These are phyloP conservation scores for Halcyon badia DNA, from an alignment of 2,797 vertebrate species.

Conservation along the genomic window DNA sequence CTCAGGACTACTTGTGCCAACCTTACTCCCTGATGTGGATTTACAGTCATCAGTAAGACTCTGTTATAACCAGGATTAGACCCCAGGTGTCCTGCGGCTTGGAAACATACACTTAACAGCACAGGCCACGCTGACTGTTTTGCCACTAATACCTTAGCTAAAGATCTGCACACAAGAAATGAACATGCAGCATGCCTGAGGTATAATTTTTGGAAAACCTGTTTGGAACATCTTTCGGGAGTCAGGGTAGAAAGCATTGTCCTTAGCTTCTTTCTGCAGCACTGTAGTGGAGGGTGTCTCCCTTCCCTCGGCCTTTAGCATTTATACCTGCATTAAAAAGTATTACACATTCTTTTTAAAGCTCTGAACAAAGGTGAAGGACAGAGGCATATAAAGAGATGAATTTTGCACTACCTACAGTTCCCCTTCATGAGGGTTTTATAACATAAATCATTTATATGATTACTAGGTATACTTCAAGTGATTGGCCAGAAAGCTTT, in stretches of 20 bases:
- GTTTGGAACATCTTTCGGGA: not conserved
- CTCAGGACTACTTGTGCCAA: not conserved
- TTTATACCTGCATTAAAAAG: not conserved
- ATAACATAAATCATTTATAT: constrained; percentile 37
- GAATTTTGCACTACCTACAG: not conserved
- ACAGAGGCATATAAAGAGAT: not conserved
- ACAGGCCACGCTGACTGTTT: not conserved
- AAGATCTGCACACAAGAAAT: not conserved
- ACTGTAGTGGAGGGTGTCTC: accelerated
- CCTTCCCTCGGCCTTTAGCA: not conserved
- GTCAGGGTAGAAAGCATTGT: not conserved
- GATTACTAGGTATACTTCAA: constrained; percentile 49
- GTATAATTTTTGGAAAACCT: not conserved
- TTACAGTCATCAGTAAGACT: not conserved
- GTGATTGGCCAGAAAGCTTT: constrained; percentile 60
- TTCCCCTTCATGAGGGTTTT: not conserved
- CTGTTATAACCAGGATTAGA: not conserved
- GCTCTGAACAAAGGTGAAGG: not conserved
- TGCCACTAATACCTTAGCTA: not conserved
- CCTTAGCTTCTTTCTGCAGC: not conserved
- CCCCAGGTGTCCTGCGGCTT: not conserved
- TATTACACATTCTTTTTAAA: not conserved
- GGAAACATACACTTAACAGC: not conserved
- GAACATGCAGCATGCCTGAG: not conserved
- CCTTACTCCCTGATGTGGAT: not conserved